These are phyloP conservation scores for Podilymbus podiceps DNA, from an alignment of 2,113 vertebrate genomes.

Conservation along the genomic window DNA sequence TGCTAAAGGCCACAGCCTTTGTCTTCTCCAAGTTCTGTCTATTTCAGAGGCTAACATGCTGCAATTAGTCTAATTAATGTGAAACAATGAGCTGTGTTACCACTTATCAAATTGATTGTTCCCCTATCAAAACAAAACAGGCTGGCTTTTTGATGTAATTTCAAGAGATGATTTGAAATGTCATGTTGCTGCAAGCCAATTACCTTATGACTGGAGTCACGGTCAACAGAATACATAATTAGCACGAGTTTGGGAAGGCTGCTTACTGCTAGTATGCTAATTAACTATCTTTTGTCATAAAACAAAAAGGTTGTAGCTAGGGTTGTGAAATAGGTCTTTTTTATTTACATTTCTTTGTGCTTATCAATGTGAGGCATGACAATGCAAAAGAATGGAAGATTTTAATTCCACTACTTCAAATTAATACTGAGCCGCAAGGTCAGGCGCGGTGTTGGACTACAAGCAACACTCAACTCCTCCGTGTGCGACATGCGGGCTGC, in stretches of 20 bases:
- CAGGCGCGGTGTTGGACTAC: not conserved
- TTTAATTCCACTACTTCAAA: slow-evolving; percentile 72
- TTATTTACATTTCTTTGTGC: slow-evolving; percentile 83
- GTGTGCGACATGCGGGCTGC: rapidly evolving
- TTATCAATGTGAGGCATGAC: slow-evolving; percentile 77
- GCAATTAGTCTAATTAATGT: slow-evolving; percentile 95
- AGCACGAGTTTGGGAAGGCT: slow-evolving; percentile 83
- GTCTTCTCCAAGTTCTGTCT: slow-evolving; percentile 82
- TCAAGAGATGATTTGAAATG: slow-evolving; percentile 93
- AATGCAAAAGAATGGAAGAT: slow-evolving; percentile 77
- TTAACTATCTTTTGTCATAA: slow-evolving; percentile 87
- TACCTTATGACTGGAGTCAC: slow-evolving; percentile 89
- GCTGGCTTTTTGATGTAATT: slow-evolving; percentile 90
- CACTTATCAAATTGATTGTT: slow-evolving; percentile 97
- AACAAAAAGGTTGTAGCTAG: slow-evolving; percentile 78
- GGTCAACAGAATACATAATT: slow-evolving; percentile 90
- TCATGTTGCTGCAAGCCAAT: slow-evolving; percentile 92
- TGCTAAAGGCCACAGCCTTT: slow-evolving; percentile 82
- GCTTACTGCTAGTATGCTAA: slow-evolving; percentile 86
- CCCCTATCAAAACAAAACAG: slow-evolving; percentile 90
- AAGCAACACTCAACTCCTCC: not conserved
- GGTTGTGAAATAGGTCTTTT: slow-evolving; percentile 79
- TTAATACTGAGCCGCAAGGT: slow-evolving; percentile 66
- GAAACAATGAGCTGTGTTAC: slow-evolving; percentile 92
- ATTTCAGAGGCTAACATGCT: slow-evolving; percentile 84